phyloP scores from a whole-genome alignment of 2,113 vertebrate genomes.

The Halcyon senegalensis region DNA sequence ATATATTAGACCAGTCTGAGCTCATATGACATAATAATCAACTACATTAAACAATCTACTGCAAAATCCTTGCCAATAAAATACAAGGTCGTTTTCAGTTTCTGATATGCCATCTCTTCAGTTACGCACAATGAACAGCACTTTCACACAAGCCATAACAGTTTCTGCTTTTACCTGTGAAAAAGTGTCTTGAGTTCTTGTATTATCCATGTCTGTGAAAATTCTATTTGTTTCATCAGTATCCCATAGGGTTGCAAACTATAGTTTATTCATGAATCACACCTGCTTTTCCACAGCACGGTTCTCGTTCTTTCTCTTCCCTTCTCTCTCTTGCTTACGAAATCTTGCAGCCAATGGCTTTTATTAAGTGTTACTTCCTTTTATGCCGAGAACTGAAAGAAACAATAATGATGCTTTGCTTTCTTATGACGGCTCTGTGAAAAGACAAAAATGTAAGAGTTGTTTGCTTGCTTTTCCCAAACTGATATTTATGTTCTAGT shows the following conservation, averaged over 20 bases:
- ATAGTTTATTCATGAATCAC: not conserved
- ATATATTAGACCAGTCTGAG: not conserved
- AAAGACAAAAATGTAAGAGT: not conserved
- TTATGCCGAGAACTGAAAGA: not conserved
- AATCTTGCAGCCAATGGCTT: slow-evolving; percentile 30
- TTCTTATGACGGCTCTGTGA: not conserved
- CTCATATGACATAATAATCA: not conserved
- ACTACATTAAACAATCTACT: not conserved
- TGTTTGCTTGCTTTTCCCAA: slow-evolving; percentile 17
- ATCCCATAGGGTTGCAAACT: not conserved
- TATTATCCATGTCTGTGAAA: not conserved
- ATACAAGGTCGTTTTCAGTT: not conserved
- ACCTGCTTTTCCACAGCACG: not conserved
- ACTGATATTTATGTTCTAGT: not conserved
- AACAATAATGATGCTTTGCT: not conserved
- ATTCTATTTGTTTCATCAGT: not conserved
- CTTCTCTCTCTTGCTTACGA: not conserved
- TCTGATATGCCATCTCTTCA: not conserved
- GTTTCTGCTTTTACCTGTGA: slow-evolving; percentile 60
- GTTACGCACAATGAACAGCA: not conserved
- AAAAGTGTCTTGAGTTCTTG: not conserved
- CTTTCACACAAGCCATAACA: not conserved
- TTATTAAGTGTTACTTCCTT: slow-evolving; percentile 58
- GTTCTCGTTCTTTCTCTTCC: not conserved
- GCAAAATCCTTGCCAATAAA: not conserved